Percentiles rank a stretch among this genome's conserved stretches.
phyloP scores from a whole-genome alignment of 2,888 invertebrate species.

The Ceraclea dissimilis region DNA sequence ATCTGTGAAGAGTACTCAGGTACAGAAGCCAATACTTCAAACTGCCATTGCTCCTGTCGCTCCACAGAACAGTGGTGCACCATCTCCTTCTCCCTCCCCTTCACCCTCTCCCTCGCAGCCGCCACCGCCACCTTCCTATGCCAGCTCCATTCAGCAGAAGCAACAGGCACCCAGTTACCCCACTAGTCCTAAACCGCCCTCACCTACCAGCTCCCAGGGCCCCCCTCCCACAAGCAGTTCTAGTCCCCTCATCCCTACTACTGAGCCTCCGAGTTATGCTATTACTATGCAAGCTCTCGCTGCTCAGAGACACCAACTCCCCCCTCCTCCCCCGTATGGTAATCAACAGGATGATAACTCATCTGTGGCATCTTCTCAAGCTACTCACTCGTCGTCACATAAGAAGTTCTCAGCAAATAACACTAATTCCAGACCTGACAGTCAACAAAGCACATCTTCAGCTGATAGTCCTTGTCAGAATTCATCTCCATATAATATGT shows the following conservation, averaged over 20 bases:
- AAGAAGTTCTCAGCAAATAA: constrained; percentile 62
- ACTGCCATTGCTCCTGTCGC: constrained; percentile 90
- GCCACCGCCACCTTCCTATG: constrained; percentile 72
- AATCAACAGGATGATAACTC: constrained; percentile 37
- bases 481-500: constrained; percentile 45
- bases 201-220: constrained; percentile 48
- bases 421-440: constrained; percentile 47
- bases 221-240: constrained; percentile 39
- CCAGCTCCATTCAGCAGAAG: constrained; percentile 73
- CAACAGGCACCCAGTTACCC: constrained; percentile 49
- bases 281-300: constrained; percentile 81
- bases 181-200: constrained; percentile 46
- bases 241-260: constrained; percentile 60
- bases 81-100: constrained; percentile 41
- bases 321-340: constrained; percentile 64
- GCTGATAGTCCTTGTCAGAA: constrained; percentile 45
- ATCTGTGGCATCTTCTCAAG: constrained; percentile 36
- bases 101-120: constrained; percentile 59
- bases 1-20: constrained; percentile 91
- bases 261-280: constrained; percentile 88
- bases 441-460: constrained; percentile 40
- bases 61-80: constrained; percentile 54
- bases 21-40: constrained; percentile 89
- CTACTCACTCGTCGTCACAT: constrained; percentile 53
- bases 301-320: constrained; percentile 58